These are phyloP conservation scores for Rhamnusium bicolor DNA, from an alignment of 2,888 invertebrate species.

Conservation along the genomic window DNA sequence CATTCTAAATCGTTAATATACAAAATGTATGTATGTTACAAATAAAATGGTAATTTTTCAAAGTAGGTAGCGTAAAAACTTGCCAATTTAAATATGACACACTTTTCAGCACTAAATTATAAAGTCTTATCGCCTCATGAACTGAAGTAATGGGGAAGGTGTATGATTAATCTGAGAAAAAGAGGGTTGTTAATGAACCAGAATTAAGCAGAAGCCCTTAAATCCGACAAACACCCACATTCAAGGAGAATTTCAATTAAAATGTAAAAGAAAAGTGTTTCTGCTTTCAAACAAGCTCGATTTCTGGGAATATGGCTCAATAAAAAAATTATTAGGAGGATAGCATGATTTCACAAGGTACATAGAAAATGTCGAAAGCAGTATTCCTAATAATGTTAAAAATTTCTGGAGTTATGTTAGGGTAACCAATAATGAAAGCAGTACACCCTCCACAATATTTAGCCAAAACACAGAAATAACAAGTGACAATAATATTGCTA, in stretches of 20 bases:
- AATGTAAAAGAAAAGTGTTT: slow-evolving; percentile 1
- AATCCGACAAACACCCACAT: slow-evolving; percentile 3
- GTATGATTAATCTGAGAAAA: slow-evolving; percentile 12
- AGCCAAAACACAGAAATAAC: too few relatives aligned
- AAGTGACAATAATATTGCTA: too few relatives aligned
- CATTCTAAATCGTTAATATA: too few relatives aligned
- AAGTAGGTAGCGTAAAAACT: background rate
- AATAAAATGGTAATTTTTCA: background rate
- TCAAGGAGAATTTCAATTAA: slow-evolving; percentile 7
- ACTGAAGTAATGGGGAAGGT: slow-evolving; percentile 11
- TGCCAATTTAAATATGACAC: slow-evolving; percentile 15
- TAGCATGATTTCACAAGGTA: too few relatives aligned
- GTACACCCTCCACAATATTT: too few relatives aligned
- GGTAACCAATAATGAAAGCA: too few relatives aligned
- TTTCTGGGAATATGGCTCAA: slow-evolving; percentile 3
- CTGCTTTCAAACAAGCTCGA: background rate
- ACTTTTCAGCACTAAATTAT: slow-evolving; percentile 15
- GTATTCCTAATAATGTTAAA: too few relatives aligned
- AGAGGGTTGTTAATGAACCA: slow-evolving; percentile 22
- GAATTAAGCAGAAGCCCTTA: slow-evolving; percentile 18
- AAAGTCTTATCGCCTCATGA: slow-evolving; percentile 10
- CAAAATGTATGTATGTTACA: background rate
- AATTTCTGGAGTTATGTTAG: too few relatives aligned
- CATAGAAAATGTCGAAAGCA: too few relatives aligned
- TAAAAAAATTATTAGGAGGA: background rate